Conservation (phyloP, 2,888 invertebrate species). For the Melanotus villosus region DNA sequence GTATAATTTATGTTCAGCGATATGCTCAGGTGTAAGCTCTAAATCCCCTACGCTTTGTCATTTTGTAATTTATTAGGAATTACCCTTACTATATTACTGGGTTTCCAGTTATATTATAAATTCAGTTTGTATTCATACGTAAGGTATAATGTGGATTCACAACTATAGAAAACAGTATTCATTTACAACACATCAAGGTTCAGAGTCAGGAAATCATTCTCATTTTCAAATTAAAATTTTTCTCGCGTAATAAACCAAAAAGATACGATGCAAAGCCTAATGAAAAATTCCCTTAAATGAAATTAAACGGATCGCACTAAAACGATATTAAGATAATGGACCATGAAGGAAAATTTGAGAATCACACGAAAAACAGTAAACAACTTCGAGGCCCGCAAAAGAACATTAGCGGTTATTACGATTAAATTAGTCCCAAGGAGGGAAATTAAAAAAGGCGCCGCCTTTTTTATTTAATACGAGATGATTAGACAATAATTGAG, state of each 20-base stretch:
- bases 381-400: neutral
- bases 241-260: too few species aligned
- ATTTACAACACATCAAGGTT: neutral
- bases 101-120: neutral
- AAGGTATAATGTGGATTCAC: neutral
- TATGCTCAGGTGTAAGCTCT: constrained; percentile 25
- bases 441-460: constrained; percentile 21
- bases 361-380: constrained; percentile 6
- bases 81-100: constrained; percentile 13
- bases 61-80: constrained; percentile 25
- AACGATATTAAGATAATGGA: neutral
- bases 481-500: constrained; percentile 24
- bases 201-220: neutral
- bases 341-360: neutral
- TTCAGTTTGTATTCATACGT: neutral
- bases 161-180: too few species aligned
- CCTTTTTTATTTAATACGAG: constrained; percentile 7
- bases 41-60: constrained; percentile 25
- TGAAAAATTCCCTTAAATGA: too few species aligned
- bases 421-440: neutral
- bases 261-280: too few species aligned
- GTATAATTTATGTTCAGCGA: constrained; percentile 19
- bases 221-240: too few species aligned
- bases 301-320: neutral
- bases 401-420: constrained; percentile 12